Evolutionary conservation across 2,113 vertebrate species (phyloP).

Genomic region (Polyodon spathula): DNA sequence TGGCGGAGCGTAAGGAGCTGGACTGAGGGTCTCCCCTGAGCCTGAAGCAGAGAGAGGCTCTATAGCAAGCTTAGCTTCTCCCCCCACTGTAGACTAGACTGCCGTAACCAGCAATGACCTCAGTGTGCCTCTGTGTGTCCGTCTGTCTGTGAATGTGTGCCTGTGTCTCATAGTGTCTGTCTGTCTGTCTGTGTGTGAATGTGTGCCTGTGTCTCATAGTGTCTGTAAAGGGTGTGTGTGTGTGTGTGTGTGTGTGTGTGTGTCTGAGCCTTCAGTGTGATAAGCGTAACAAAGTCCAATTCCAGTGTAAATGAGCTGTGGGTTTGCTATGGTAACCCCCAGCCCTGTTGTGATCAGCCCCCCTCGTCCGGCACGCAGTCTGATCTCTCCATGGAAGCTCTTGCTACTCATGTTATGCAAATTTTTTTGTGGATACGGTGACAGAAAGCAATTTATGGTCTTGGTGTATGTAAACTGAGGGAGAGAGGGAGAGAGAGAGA

Average conservation of each 20-base stretch:
- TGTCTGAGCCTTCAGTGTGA: too few relatives aligned
- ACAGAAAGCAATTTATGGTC: constrained; percentile 25
- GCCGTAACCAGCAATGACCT: constrained; percentile 14
- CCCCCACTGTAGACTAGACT: constrained; percentile 1
- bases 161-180: neutral
- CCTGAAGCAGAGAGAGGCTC: neutral
- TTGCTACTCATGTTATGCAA: constrained; percentile 23
- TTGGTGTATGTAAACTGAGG: constrained; percentile 27
- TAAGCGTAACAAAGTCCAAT: too few relatives aligned
- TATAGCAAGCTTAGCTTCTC: constrained; percentile 1
- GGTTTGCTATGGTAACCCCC: neutral
- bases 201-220: neutral
- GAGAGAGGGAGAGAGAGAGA: neutral
- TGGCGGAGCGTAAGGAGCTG: constrained; percentile 56
- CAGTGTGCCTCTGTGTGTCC: neutral
- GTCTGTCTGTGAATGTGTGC: neutral
- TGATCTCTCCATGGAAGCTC: too few relatives aligned
- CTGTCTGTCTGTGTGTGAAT: neutral
- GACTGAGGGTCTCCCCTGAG: constrained; percentile 30
- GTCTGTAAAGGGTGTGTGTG: neutral
- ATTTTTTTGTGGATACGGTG: constrained; percentile 22
- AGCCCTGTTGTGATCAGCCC: neutral
- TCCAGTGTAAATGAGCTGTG: neutral
- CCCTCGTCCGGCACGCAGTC: too few relatives aligned
- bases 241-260: constrained; percentile 6